Conservation (phyloP, 2,888 invertebrate genomes). For the Calephelis perditalis region DNA sequence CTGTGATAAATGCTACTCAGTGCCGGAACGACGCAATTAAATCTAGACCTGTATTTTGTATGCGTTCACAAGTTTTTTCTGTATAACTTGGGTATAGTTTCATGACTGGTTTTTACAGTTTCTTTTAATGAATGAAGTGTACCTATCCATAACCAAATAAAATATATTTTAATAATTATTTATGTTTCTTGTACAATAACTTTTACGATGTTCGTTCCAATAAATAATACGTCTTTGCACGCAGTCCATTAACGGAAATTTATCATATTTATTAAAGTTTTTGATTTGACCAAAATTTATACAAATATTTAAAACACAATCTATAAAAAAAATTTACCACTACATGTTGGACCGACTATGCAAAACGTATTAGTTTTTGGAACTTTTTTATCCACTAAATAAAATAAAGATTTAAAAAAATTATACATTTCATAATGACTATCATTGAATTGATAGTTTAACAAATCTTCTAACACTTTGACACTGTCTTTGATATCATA, state of each 20-base stretch:
- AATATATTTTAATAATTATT: no score
- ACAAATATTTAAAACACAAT: constrained; percentile 18
- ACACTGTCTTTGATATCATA: background rate
- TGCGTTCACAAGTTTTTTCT: no score
- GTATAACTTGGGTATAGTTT: no score
- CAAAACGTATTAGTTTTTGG: constrained; percentile 21
- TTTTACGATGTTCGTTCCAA: constrained; percentile 33
- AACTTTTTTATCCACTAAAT: constrained; percentile 10
- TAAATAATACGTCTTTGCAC: constrained; percentile 25
- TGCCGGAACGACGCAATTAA: no score
- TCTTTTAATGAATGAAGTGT: no score
- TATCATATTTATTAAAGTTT: constrained; percentile 24
- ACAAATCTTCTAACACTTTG: background rate
- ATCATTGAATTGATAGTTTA: background rate
- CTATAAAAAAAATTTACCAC: constrained; percentile 20
- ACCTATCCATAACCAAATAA: no score
- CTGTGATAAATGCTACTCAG: no score
- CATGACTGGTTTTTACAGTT: no score
- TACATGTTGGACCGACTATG: constrained; percentile 14
- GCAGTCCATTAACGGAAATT: constrained; percentile 30
- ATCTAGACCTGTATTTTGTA: no score
- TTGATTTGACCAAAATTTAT: constrained; percentile 23
- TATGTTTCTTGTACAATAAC: no score
- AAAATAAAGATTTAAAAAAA: background rate
- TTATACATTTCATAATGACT: background rate